phyloP scores from a whole-genome alignment of 2,113 vertebrate species.

The Crocuta crocuta region DNA sequence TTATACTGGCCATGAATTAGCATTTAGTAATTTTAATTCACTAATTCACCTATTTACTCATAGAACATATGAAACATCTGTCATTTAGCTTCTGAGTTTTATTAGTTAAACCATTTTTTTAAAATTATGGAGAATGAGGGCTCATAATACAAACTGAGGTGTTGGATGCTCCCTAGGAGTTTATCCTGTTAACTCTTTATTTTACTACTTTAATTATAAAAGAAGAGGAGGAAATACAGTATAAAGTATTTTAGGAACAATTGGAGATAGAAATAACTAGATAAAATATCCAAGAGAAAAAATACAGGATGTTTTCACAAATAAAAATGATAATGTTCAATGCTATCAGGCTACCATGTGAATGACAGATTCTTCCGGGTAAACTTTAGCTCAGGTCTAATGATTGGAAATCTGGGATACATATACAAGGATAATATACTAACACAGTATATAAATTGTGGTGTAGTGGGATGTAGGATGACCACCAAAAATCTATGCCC shows the following conservation, averaged over 20 bases:
- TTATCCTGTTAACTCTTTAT: neutral
- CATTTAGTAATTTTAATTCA: constrained; percentile 2
- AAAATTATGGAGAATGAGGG: neutral
- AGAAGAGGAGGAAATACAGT: neutral
- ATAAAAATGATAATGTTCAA: neutral
- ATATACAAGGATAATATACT: neutral
- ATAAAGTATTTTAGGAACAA: neutral
- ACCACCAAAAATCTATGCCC: neutral
- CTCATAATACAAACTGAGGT: neutral
- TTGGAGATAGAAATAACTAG: neutral
- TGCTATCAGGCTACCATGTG: neutral
- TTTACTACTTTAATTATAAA: neutral
- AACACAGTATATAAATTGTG: neutral
- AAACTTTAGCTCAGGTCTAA: neutral
- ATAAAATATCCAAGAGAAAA: neutral
- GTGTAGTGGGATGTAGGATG: neutral
- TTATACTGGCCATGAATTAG: neutral
- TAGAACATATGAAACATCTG: neutral
- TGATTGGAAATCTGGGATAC: neutral
- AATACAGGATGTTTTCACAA: neutral
- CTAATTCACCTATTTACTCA: constrained; percentile 32
- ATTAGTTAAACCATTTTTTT: neutral
- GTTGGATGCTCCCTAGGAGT: neutral
- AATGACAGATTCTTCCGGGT: neutral
- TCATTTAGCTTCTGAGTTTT: neutral